Conservation (phyloP, 2,888 invertebrate species). For the Hemaris fuciformis region DNA sequence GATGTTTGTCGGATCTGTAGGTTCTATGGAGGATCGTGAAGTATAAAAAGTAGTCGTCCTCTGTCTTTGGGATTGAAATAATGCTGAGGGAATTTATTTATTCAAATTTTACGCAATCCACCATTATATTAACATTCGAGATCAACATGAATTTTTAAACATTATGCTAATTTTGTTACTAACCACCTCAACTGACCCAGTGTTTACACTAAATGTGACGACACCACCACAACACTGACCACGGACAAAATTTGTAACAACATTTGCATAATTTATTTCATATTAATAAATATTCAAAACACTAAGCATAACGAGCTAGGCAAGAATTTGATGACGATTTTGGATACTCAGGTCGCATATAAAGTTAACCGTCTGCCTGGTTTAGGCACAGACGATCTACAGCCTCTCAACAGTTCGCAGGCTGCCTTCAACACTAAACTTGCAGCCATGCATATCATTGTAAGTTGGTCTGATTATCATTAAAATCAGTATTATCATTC, state of each 20-base stretch:
- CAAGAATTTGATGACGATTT: slow-evolving; percentile 45
- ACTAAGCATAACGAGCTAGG: slow-evolving; percentile 37
- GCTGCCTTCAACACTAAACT: slow-evolving; percentile 34
- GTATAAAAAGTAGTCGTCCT: no score
- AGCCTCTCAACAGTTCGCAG: slow-evolving; percentile 37
- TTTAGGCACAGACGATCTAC: slow-evolving; percentile 45
- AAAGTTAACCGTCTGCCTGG: slow-evolving; percentile 51
- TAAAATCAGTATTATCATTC: no score
- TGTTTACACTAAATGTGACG: slow-evolving; percentile 1
- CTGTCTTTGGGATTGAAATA: no score
- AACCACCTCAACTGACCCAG: neutral
- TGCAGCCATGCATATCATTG: slow-evolving; percentile 48
- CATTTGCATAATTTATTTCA: slow-evolving; percentile 17
- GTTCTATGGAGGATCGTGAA: no score
- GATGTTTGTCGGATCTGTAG: no score
- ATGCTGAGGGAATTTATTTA: no score
- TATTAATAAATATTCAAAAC: slow-evolving; percentile 29
- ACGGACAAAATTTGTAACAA: neutral
- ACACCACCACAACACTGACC: neutral
- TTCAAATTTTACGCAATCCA: neutral
- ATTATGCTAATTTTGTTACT: neutral
- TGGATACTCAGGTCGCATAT: slow-evolving; percentile 52
- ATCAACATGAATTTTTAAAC: neutral
- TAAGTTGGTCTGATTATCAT: slow-evolving; percentile 33
- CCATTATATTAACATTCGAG: neutral